A percentile compares a stretch with the other conserved stretches of the same genome.
Conservation (phyloP, 2,888 invertebrate genomes). For the Philonicus albiceps region DNA sequence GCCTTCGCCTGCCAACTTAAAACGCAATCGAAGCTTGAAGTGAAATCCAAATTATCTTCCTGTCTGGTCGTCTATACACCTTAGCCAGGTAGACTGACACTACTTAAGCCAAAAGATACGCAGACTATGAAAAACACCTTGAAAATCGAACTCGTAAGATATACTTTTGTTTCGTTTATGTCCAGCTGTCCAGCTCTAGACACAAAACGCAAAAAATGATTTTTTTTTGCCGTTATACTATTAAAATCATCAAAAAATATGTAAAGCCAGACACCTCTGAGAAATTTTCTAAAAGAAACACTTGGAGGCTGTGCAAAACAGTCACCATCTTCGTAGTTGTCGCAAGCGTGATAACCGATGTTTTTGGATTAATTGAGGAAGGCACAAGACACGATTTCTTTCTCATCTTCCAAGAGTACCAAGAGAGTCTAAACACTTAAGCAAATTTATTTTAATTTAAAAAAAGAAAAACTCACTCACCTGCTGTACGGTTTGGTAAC, state of each 20-base stretch:
- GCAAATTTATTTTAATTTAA: not conserved
- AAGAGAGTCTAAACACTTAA: not conserved
- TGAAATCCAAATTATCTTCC: not conserved
- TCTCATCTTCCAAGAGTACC: not conserved
- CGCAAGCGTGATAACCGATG: not conserved
- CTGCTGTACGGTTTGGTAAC: not conserved
- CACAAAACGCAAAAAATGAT: not conserved
- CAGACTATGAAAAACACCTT: not conserved
- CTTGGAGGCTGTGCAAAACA: not conserved
- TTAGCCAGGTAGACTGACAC: not conserved
- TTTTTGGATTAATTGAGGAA: not conserved
- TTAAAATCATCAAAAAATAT: not conserved
- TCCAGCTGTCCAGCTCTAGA: not conserved
- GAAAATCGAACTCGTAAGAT: not conserved
- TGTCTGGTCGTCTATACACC: constrained; percentile 1
- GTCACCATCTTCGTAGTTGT: not conserved
- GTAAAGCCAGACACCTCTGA: not conserved
- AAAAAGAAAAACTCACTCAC: not conserved
- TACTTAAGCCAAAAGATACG: not conserved
- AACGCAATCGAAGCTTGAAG: constrained; percentile 25
- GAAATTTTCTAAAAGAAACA: not conserved
- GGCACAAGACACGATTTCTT: not conserved
- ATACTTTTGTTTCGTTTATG: not conserved
- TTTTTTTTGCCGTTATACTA: not conserved
- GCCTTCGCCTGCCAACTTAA: constrained; percentile 1